These are phyloP conservation scores for Siphamia tubifer DNA, from an alignment of 2,113 vertebrate genomes.

Conservation along the genomic window DNA sequence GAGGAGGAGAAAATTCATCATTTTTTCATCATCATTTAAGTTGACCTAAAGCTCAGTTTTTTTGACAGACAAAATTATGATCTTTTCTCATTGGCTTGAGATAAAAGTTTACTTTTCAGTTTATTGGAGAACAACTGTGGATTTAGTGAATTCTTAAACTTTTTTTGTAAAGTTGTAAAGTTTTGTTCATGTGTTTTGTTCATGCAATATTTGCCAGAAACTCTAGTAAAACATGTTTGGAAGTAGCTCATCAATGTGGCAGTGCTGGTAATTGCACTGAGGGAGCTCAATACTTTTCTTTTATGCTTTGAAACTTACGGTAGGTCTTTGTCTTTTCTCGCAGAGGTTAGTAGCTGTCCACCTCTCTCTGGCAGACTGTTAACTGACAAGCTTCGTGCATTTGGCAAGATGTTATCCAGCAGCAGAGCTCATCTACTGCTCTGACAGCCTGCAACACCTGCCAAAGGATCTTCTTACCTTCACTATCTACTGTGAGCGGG, in stretches of 20 bases:
- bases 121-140: no score
- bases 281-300: constrained; percentile 58
- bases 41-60: no score
- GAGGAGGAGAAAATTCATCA: no score
- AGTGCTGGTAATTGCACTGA: constrained; percentile 21
- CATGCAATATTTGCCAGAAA: background rate
- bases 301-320: constrained; percentile 49
- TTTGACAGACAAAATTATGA: no score
- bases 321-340: constrained; percentile 69
- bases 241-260: background rate
- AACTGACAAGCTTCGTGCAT: constrained; percentile 81
- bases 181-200: background rate
- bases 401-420: constrained; percentile 75
- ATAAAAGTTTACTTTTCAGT: no score
- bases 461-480: constrained; percentile 76
- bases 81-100: no score
- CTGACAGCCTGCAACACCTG: constrained; percentile 81
- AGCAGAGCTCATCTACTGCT: constrained; percentile 72
- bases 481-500: constrained; percentile 73
- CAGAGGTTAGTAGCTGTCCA: constrained; percentile 77
- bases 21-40: no score
- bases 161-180: no score
- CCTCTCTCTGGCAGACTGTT: constrained; percentile 68
- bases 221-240: background rate
- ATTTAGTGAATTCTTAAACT: no score